Evolutionary conservation across 2,113 vertebrate species (phyloP).

Genomic region (Calyptommatus sinebrachiatus): DNA sequence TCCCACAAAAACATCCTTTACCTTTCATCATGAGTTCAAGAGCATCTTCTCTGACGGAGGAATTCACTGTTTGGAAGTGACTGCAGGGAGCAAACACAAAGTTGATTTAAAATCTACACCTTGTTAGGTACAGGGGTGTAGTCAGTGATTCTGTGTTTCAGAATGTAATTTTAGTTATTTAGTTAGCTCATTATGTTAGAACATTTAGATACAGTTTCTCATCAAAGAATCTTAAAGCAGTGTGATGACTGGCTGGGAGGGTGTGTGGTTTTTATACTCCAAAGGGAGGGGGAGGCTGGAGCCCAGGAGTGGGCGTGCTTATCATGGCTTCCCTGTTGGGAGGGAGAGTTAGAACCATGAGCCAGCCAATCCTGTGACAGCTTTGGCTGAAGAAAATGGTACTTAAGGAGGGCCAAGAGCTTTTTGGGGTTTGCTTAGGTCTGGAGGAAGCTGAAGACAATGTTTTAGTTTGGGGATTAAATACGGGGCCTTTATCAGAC

Average conservation of each 20-base stretch:
- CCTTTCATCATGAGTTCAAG: slow-evolving; percentile 86
- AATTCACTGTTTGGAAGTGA: slow-evolving; percentile 74
- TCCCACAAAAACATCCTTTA: slow-evolving; percentile 44
- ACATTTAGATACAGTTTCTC: not conserved
- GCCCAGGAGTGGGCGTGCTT: no score
- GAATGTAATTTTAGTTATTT: not conserved
- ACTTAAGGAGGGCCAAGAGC: no score
- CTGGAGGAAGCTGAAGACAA: no score
- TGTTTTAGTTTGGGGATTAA: no score
- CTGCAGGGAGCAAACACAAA: slow-evolving; percentile 64
- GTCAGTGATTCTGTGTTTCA: not conserved
- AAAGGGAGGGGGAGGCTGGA: no score
- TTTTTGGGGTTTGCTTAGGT: no score
- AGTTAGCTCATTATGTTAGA: not conserved
- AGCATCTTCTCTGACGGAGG: slow-evolving; percentile 81
- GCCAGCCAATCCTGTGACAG: no score
- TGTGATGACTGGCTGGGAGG: no score
- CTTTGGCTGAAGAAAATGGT: no score
- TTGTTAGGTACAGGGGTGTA: not conserved
- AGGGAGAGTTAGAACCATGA: no score
- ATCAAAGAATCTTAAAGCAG: not conserved
- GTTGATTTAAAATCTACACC: not conserved
- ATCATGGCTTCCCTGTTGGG: not conserved
- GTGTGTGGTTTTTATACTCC: no score
- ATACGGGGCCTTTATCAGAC: no score